Base-by-base conservation (phyloP, 1,140 invertebrate genomes). In the Drosophila subpulchrella region DNA sequence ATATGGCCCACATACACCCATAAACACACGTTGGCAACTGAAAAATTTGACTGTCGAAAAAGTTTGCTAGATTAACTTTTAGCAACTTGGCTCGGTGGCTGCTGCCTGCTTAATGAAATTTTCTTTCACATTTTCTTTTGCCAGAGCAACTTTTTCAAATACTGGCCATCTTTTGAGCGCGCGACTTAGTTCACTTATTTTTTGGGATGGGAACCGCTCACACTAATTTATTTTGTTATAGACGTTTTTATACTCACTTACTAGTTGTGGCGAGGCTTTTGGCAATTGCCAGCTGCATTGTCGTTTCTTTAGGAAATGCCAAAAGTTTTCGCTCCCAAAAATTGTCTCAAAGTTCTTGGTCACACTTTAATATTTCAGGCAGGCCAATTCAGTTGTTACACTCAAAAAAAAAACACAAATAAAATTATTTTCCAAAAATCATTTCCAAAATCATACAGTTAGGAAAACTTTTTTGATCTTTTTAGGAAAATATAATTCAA, bases 51-150 rank as follows among this genome's bases (percentile, higher is more conserved):
- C 34, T 47, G 24, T 24, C 42, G 42, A 51, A 85, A 85, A 72
- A 71, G 24, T 72, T 72, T 58, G 66, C 27, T 34, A 72, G 66
- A 72, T 72, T 72, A 72, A 86, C 75, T 83, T 86, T 79, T 63
- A 32, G 53, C 38, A 82, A 68, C 38, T 75, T 86, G 82, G 44
- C 67, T 75, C 67, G 53, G 71, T 63, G 77, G 57, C 73, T 88
- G 71, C 60, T 76, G 75, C 47, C 63, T 60, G 75, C 75, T 80
- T 86, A 86, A 86, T 88, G 79, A 82, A 86, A 86, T 88, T 79
- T 79, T 65, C 71, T 59, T 66, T 72, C 59, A 44, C 58, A 70
- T 55, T 73, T 63, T 68, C 38, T 55, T 51, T 60, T 39, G 51
- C 50, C 17, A 15, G 15, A 17, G 55, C 20, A 44, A 48, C 51